Base-by-base conservation (phyloP, 2,888 invertebrate genomes). In the Pecten maximus region DNA sequence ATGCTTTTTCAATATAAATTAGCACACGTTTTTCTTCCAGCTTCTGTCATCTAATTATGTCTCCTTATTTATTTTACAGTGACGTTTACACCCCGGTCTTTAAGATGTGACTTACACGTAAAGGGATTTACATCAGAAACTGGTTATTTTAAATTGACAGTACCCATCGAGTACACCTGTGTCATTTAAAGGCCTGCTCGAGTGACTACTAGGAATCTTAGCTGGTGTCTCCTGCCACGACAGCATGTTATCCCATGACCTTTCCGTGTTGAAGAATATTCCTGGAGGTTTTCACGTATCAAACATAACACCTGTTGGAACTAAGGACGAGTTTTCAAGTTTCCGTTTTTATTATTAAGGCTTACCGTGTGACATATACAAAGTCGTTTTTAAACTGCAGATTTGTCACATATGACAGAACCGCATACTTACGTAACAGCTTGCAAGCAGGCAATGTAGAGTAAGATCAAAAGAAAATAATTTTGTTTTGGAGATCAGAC, bases 41-140 rank as follows among this genome's bases (percentile, higher is more conserved):
- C 23, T 23, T 60, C 28, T 74, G 15, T 74, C 8, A 74, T 15
- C 74, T 28, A 74, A 74, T 28, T 16, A 19, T 15, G 23, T 35
- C 12, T 74, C n/a, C 23, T 6, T n/a, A 10, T 74, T 74, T 35
- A 28, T 15, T 28, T 74, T 74, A 74, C 74, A 74, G 74, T 74
- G 35, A 2, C 74, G 74, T 35, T 35, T 12, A 35, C 35, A 74
- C 10, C 74, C 15, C 23, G 35, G 8, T 28, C 4, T 28, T 2
- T 35, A 74, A 74, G 74, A 35, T 74, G 28, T 74, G 74, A 74
- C n/a, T n/a, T n/a, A n/a, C n/a, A n/a, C 74, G 74, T 35, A 74
- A 74, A 74, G 23, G 74, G 74, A 74, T 74, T 35, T 74, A 28
- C 74, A 28, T 15, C 74, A 10, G 35, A 35, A 74, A 74, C 35